phyloP scores from a whole-genome alignment of 2,113 vertebrate species.

The Symphodus melops region DNA sequence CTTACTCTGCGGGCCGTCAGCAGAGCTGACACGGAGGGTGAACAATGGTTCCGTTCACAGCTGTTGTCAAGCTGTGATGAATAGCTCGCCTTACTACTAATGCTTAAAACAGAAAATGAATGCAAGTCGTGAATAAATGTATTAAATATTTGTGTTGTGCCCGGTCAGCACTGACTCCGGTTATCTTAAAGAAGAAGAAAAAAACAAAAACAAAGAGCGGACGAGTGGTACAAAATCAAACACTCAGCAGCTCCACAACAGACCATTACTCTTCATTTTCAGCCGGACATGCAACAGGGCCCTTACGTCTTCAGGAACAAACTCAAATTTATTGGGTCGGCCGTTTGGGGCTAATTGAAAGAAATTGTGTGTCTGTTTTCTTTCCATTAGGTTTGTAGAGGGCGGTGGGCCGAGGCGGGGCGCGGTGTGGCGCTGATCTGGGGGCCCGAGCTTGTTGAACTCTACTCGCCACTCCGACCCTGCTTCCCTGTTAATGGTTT shows the following conservation, averaged over 20 bases:
- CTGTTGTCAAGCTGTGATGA: slow-evolving; percentile 78
- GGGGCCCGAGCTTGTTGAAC: slow-evolving; percentile 64
- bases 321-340: slow-evolving; percentile 85
- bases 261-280: slow-evolving; percentile 87
- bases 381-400: slow-evolving; percentile 70
- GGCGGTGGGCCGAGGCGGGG: slow-evolving; percentile 43
- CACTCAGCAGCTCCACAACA: slow-evolving; percentile 79
- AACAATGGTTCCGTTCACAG: slow-evolving; percentile 56
- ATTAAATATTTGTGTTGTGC: slow-evolving; percentile 77
- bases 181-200: slow-evolving; percentile 60
- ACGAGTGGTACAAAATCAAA: slow-evolving; percentile 73
- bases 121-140: slow-evolving; percentile 76
- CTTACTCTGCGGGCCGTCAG: slow-evolving; percentile 30
- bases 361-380: slow-evolving; percentile 87
- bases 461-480: slow-evolving; percentile 46
- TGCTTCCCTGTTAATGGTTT: slow-evolving; percentile 71
- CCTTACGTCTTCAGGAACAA: slow-evolving; percentile 80
- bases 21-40: slow-evolving; percentile 40
- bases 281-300: slow-evolving; percentile 81
- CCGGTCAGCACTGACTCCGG: slow-evolving; percentile 75
- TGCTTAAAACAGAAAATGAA: slow-evolving; percentile 79
- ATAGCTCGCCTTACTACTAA: slow-evolving; percentile 63
- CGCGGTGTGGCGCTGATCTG: slow-evolving; percentile 52
- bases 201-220: background rate
- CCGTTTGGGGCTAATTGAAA: slow-evolving; percentile 85